Evolutionary conservation across 2,797 vertebrate species (phyloP), one percentile per base, ranked within the genome.

Genomic region (Columba guinea): DNA sequence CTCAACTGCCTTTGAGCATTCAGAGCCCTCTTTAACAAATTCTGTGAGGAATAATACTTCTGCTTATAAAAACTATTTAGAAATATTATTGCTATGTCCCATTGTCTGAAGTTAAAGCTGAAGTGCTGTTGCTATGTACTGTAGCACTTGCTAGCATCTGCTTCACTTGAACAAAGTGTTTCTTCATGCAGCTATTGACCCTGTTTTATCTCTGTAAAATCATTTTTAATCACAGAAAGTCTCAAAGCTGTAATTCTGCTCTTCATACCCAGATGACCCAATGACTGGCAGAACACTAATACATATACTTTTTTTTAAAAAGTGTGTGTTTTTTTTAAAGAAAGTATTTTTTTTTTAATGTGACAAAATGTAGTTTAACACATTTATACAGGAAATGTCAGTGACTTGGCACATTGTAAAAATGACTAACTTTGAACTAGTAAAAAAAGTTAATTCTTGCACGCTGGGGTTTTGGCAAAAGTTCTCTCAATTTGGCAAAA

Each of bases 61-160:
- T 58, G 7, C 62, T 71, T 91, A 88, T 55, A 92, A 88, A 89
- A 95, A 41, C 16, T 81, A 44, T 7, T 75, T 64, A 84, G 63
- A 95, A 95, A 84, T 65, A 75, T 90, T 94, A 93, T 95, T 96
- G 95, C 92, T 95, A 76, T 27, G 62, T 73, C 74, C 55, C 52
- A 7, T 15, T 74, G 10, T 63, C 39, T 51, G 16, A 91, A 60
- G 32, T 65, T 58, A n/a, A 84, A 94, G 35, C 41, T 65, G 60
- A 93, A 93, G 53, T 55, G 69, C 65, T 75, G 23, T 90, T 90
- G 46, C 28, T 35, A 4, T 62, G 18, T 84, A 68, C 67, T 73
- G 32, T 77, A 95, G 95, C 93, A 87, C 85, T 91, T 96, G 90
- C 39, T 85, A 35, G 53, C 58, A 93, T 93, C 84, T 41, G 39